Evolutionary conservation across 2,113 vertebrate genomes (phyloP).

Genomic region (Tachycineta bicolor): DNA sequence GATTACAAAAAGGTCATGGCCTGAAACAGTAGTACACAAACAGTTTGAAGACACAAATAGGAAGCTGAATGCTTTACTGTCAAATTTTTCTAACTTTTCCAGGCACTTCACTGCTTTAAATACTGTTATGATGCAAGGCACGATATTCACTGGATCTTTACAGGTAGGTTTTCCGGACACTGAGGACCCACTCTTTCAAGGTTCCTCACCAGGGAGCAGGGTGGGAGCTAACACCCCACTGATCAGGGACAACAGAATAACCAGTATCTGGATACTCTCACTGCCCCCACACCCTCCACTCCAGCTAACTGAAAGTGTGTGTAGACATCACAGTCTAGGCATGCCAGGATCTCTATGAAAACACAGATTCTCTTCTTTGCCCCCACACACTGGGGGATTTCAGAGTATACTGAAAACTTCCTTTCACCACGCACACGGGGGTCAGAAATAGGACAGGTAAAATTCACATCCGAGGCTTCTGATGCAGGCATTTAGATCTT

Average conservation of each 20-base stretch:
- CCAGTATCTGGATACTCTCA: background rate
- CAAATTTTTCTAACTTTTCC: background rate
- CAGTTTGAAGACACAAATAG: background rate
- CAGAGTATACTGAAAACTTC: background rate
- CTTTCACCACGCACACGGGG: background rate
- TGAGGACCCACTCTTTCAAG: background rate
- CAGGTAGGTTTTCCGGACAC: background rate
- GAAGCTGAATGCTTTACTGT: background rate
- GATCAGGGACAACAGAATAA: background rate
- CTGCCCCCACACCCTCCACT: background rate
- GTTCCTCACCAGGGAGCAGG: background rate
- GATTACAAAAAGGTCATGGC: background rate
- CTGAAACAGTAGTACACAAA: background rate
- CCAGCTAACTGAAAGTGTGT: background rate
- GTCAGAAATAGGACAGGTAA: background rate
- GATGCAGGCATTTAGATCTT: background rate
- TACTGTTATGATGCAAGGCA: background rate
- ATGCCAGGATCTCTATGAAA: background rate
- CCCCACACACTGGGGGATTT: background rate
- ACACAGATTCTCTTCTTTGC: background rate
- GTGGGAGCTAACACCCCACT: background rate
- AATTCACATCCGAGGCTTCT: background rate
- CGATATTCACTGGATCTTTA: background rate
- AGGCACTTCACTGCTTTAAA: background rate
- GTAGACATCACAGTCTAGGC: background rate